A percentile compares a stretch with the other conserved stretches of the same genome.
phyloP scores from a whole-genome alignment of 2,797 vertebrate genomes.

The Adelosebastes latens region DNA sequence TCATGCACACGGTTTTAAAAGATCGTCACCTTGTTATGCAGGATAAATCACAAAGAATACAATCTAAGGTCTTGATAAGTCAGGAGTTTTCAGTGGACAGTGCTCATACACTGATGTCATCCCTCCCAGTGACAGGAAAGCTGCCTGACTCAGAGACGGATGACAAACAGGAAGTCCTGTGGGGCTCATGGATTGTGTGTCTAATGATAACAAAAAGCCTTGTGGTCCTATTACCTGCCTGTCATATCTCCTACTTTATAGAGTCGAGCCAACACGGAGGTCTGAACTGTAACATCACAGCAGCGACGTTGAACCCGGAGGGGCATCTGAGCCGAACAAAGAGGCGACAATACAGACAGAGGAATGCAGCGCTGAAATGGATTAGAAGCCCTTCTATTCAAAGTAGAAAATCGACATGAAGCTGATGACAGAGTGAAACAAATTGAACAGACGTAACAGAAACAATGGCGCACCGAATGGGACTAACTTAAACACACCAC shows the following conservation, averaged over 20 bases:
- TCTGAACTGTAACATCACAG: constrained; percentile 27
- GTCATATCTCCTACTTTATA: neutral
- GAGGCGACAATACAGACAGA: constrained; percentile 51
- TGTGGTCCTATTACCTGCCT: neutral
- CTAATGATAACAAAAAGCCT: constrained; percentile 25
- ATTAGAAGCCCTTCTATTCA: constrained; percentile 43
- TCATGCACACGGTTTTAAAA: neutral
- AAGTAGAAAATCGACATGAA: neutral
- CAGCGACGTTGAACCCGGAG: constrained; percentile 4
- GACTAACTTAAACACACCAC: constrained; percentile 27
- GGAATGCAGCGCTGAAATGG: constrained; percentile 35
- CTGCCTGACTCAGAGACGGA: constrained; percentile 54
- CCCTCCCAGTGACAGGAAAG: constrained; percentile 36
- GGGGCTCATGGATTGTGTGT: neutral
- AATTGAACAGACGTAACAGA: constrained; percentile 41
- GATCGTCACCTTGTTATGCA: neutral
- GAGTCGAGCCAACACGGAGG: constrained; percentile 22
- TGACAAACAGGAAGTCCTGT: constrained; percentile 66
- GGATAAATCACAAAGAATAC: neutral
- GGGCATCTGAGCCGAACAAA: constrained; percentile 60
- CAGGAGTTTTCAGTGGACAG: neutral
- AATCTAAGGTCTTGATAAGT: neutral
- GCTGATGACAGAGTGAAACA: constrained; percentile 52
- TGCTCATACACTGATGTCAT: constrained; percentile 60
- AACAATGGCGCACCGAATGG: constrained; percentile 22